Conservation (phyloP, 2,888 invertebrate species). For the Sesamia inferens region DNA sequence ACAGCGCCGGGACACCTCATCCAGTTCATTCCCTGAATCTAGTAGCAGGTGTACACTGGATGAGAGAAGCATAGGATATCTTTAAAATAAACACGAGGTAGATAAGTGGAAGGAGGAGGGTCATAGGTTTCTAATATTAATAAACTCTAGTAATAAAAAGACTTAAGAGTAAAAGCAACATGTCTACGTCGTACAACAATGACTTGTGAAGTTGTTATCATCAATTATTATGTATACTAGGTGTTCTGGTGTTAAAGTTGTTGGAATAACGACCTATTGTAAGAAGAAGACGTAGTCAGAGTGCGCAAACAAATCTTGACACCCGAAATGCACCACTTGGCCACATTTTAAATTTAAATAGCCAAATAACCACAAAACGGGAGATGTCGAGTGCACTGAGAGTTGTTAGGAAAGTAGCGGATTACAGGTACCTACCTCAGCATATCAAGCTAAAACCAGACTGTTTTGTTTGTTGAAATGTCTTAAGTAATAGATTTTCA, state of each 20-base stretch:
- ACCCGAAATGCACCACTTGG: background rate
- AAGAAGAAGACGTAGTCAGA: background rate
- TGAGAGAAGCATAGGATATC: background rate
- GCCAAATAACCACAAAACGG: background rate
- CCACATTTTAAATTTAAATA: background rate
- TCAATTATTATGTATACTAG: constrained; percentile 8
- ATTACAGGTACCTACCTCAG: background rate
- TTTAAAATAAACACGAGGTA: background rate
- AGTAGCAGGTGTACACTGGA: background rate
- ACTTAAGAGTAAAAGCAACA: background rate
- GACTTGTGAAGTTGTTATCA: constrained; percentile 1
- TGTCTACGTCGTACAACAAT: background rate
- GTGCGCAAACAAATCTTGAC: background rate
- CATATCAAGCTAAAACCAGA: too few relatives aligned
- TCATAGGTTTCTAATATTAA: background rate
- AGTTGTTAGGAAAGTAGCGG: background rate
- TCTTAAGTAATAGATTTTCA: too few relatives aligned
- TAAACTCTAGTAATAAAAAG: background rate
- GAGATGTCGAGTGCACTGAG: background rate
- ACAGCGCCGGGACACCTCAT: background rate
- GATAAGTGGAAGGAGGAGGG: background rate
- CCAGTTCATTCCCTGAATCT: background rate
- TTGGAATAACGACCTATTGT: constrained; percentile 5
- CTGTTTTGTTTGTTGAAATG: too few relatives aligned
- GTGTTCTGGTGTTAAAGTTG: too few relatives aligned